These are phyloP conservation scores for Bovichtus diacanthus DNA, from an alignment of 2,797 vertebrate genomes.

Conservation along the genomic window DNA sequence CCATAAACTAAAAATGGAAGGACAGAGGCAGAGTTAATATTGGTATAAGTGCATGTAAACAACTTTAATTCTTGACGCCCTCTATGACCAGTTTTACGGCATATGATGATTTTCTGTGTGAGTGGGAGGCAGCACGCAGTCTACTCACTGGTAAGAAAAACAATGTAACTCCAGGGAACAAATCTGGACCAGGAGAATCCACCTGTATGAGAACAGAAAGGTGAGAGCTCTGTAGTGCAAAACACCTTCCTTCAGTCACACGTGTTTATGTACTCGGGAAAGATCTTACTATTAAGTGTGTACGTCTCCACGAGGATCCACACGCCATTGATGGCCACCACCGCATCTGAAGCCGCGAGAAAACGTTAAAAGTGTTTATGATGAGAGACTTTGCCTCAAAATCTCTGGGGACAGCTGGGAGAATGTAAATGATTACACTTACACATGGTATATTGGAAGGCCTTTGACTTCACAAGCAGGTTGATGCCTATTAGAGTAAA, in stretches of 20 bases:
- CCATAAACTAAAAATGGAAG: slow-evolving; percentile 90
- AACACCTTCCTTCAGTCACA: not conserved
- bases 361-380: not conserved
- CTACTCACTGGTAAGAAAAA: slow-evolving; percentile 96
- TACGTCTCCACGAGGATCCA: slow-evolving; percentile 98
- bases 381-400: not conserved
- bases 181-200: slow-evolving; percentile 90
- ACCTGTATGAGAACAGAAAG: slow-evolving; percentile 79
- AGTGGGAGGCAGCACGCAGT: not conserved
- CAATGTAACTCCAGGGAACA: slow-evolving; percentile 95
- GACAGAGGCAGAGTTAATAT: slow-evolving; percentile 39
- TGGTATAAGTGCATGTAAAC: not conserved
- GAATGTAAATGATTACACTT: slow-evolving; percentile 78
- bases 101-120: not conserved
- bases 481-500: slow-evolving; percentile 89
- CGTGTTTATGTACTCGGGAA: not conserved
- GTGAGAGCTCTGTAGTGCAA: slow-evolving; percentile 2
- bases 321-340: slow-evolving; percentile 95
- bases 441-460: slow-evolving; percentile 97
- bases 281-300: slow-evolving; percentile 89
- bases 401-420: not conserved
- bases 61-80: not conserved
- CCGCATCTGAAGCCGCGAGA: slow-evolving; percentile 85
- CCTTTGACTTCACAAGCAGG: slow-evolving; percentile 94
- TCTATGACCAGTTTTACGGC: not conserved